A percentile compares a stretch with the other conserved stretches of the same genome.
Conservation (phyloP, 1,140 invertebrate genomes). For the Drosophila yakuba region DNA sequence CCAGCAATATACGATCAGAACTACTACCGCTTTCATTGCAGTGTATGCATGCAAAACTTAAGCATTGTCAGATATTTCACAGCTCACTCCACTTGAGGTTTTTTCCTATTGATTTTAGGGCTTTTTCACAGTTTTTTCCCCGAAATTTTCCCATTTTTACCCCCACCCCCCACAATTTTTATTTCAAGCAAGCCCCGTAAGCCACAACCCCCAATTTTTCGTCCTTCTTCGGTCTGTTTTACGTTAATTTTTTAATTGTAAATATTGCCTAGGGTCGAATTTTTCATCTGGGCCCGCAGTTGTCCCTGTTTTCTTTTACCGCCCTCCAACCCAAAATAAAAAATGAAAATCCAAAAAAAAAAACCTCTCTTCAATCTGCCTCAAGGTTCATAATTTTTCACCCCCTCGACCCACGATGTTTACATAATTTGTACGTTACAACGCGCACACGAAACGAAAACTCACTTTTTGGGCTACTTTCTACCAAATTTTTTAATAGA, state of each 20-base stretch:
- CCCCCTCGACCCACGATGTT: constrained; percentile 48
- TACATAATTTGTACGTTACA: constrained; percentile 83
- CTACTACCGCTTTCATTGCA: neutral
- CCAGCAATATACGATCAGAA: too few species aligned
- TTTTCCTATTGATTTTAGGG: constrained; percentile 78
- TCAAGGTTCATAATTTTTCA: constrained; percentile 73
- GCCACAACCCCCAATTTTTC: constrained; percentile 14
- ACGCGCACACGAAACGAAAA: constrained; percentile 65
- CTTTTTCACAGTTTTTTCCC: constrained; percentile 77
- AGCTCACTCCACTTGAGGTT: constrained; percentile 34
- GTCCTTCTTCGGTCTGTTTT: constrained; percentile 67
- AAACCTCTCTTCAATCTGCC: constrained; percentile 33
- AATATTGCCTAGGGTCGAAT: constrained; percentile 81
- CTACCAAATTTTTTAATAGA: constrained; percentile 71
- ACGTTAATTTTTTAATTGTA: constrained; percentile 84
- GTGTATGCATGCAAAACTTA: constrained; percentile 14
- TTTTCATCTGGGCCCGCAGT: constrained; percentile 67
- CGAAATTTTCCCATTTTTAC: constrained; percentile 1
- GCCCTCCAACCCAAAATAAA: neutral
- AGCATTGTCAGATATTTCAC: constrained; percentile 36
- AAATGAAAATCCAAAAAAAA: neutral
- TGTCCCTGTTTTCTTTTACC: constrained; percentile 17
- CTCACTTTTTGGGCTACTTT: constrained; percentile 73
- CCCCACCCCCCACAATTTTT: neutral
- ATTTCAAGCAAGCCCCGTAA: neutral